Percentiles rank a stretch among this genome's conserved stretches.
Evolutionary conservation across 1,140 invertebrate genomes (phyloP).

Genomic region (Drosophila bocki): DNA sequence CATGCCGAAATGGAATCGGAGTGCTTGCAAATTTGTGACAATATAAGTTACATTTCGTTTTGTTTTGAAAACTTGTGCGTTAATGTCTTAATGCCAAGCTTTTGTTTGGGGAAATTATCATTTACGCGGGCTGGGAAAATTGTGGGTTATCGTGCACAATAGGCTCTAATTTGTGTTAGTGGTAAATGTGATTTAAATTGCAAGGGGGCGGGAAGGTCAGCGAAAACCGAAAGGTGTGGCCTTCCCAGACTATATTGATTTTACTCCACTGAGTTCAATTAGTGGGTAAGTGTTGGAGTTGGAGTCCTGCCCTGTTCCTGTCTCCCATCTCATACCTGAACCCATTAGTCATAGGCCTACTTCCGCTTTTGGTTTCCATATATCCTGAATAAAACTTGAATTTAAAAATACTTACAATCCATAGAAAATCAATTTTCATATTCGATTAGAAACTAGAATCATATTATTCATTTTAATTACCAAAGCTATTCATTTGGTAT

Average conservation of each 20-base stretch:
- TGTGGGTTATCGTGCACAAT: conserved; percentile 49
- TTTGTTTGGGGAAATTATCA: conserved; percentile 67
- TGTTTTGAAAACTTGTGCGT: conserved; percentile 36
- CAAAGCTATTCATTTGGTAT: neutral
- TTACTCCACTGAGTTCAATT: conserved; percentile 17
- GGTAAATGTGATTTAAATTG: conserved; percentile 76
- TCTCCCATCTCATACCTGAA: neutral
- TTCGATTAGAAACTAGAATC: neutral
- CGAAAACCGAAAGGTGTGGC: conserved; percentile 13
- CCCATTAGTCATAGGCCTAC: neutral
- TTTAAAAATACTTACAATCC: neutral
- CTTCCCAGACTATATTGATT: conserved; percentile 41
- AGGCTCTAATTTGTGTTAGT: conserved; percentile 60
- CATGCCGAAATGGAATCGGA: conserved; percentile 24
- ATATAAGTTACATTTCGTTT: conserved; percentile 29
- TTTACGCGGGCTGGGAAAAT: conserved; percentile 64
- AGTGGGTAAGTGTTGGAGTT: no score
- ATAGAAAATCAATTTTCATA: neutral
- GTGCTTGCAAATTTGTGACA: conserved; percentile 59
- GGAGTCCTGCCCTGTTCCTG: neutral
- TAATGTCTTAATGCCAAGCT: conserved; percentile 63
- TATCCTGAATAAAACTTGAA: neutral
- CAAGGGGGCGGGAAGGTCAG: conserved; percentile 29
- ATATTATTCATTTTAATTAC: neutral
- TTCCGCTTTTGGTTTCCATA: no score